Evolutionary conservation across 2,888 invertebrate genomes (phyloP), one percentile per base, ranked within the genome.

Genomic region (Patella ulyssiponensis): DNA sequence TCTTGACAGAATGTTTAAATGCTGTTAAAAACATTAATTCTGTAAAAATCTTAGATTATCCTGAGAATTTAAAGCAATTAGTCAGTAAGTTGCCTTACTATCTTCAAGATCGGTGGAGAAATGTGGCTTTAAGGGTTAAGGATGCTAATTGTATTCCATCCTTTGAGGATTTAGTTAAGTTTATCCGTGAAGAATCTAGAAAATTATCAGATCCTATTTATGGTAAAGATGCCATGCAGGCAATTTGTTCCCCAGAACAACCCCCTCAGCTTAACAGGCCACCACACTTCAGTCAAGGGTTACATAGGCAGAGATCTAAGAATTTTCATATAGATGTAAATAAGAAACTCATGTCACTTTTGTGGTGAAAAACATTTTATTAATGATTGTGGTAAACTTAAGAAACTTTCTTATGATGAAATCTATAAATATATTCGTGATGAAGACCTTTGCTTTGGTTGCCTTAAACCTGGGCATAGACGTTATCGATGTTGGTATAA

Each of bases 21-120:
- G 79, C 73, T 44, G 70, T 77, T n/a, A 23, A 11, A 20, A 51
- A 20, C n/a, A 69, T 79, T 15, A 51, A 78, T 15, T 56, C 71
- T 51, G 51, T 76, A 11, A 54, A 69, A 33, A 64, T 76, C 20
- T 54, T 78, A 17, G 58, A 78, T 17, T 77, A 78, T 56, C 27
- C 72, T n/a, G 78, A 56, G 12, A 78, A 78, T 71, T 1, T 76
- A 17, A 15, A 64, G 52, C 20, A 76, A 44, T 58, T 78, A n/a
- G 72, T 78, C 1, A 44, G 17, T 7, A 76, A 78, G 33, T 23
- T 78, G 14, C 78, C 78, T 7, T 71, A 20, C 12, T 51, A 77
- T 54, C 52, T 75, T 53, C 78, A 78, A 20, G 76, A 78, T n/a
- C 58, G 64, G 58, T 77, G 79, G 79, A 72, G 79, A 74, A 69